Conservation (phyloP, 2,797 vertebrate genomes). For the Karalla daura region DNA sequence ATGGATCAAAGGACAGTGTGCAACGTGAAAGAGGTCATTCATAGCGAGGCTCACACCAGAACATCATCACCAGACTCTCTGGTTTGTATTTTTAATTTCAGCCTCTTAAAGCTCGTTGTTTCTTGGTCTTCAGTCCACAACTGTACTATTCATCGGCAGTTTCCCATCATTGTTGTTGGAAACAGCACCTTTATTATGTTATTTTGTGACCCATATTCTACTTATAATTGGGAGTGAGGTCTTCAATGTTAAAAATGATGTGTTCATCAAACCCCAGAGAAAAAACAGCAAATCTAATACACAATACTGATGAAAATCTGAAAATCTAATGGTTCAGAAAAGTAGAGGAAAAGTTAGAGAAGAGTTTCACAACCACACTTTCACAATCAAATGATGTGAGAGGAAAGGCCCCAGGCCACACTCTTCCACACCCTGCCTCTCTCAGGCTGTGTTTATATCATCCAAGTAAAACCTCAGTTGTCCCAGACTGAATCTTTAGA, state of each 20-base stretch:
- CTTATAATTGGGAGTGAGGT: too few relatives aligned
- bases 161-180: too few relatives aligned
- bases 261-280: too few relatives aligned
- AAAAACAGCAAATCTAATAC: too few relatives aligned
- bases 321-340: neutral
- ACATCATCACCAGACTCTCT: neutral
- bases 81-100: neutral
- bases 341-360: neutral
- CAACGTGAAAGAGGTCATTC: neutral
- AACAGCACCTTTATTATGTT: neutral
- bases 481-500: neutral
- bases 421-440: neutral
- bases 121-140: neutral
- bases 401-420: neutral
- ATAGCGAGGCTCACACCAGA: neutral
- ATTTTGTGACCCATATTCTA: too few relatives aligned
- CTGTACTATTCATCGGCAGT: neutral
- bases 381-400: neutral
- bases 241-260: too few relatives aligned
- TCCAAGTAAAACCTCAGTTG: neutral
- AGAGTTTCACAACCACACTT: too few relatives aligned
- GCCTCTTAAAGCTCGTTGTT: neutral
- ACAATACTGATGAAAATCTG: too few relatives aligned
- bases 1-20: neutral
- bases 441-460: neutral